Evolutionary conservation across 2,113 vertebrate species (phyloP).

Genomic region (Crypturellus undulatus): DNA sequence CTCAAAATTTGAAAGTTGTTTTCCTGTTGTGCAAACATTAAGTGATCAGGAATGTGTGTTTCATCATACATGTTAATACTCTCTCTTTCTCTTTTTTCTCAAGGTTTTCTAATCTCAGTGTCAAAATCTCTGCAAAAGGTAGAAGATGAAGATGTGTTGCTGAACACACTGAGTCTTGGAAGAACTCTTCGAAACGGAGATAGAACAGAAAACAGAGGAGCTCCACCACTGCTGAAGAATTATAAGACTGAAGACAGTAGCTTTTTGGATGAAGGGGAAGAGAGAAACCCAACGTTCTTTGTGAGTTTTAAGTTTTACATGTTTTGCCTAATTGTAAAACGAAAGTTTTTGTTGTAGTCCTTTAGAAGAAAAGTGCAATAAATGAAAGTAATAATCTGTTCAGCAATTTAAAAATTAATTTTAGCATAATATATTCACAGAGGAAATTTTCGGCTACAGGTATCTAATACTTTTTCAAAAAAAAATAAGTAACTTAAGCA

Average conservation of each 20-base stretch:
- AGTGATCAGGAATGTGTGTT: conserved; percentile 72
- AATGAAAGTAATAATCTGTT: conserved; percentile 11
- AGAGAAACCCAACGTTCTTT: conserved; percentile 76
- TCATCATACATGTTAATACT: conserved; percentile 79
- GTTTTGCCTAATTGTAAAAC: background rate
- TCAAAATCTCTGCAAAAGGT: conserved; percentile 78
- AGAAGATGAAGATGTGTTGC: conserved; percentile 76
- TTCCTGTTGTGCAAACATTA: background rate
- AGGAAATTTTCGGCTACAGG: background rate
- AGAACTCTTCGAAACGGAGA: conserved; percentile 75
- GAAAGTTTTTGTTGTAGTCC: background rate
- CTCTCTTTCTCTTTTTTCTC: conserved; percentile 84
- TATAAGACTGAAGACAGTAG: conserved; percentile 74
- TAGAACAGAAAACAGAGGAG: conserved; percentile 37
- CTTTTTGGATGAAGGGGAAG: conserved; percentile 74
- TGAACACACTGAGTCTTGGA: conserved; percentile 74
- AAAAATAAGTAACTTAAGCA: background rate
- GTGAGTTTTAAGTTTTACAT: conserved; percentile 7
- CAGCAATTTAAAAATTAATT: background rate
- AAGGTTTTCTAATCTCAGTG: conserved; percentile 76
- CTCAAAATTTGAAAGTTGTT: conserved; percentile 14
- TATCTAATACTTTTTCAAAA: background rate
- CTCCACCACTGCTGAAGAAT: conserved; percentile 66
- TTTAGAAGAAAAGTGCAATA: background rate
- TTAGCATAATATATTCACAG: background rate